A percentile compares a stretch with the other conserved stretches of the same genome.
These are phyloP conservation scores for Phoebastria nigripes DNA, from an alignment of 2,797 vertebrate species.

Conservation along the genomic window DNA sequence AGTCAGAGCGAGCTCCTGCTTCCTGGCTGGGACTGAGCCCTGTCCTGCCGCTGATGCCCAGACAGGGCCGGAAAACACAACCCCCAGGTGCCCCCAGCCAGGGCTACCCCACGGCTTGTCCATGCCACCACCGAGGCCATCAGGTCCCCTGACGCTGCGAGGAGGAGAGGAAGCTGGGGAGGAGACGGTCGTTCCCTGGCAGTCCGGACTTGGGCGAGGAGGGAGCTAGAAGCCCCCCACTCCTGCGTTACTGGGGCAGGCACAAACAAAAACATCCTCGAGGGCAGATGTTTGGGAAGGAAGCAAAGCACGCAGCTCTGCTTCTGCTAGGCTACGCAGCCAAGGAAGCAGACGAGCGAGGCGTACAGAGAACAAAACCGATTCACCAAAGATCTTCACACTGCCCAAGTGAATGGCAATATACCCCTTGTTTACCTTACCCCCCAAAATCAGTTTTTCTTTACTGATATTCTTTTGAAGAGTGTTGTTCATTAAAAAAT, in stretches of 20 bases:
- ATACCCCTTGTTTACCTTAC: neutral
- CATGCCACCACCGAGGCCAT: accelerated
- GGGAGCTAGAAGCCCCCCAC: neutral
- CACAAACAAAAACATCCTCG: neutral
- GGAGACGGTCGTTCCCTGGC: accelerated
- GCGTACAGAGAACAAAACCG: neutral
- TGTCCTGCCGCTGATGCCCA: accelerated
- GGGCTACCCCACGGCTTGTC: neutral
- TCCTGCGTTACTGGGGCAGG: neutral
- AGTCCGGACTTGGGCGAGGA: accelerated
- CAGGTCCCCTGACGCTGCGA: accelerated
- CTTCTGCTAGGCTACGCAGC: neutral
- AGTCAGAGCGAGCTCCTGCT: neutral
- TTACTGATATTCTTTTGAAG: neutral
- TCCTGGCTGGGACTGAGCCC: neutral
- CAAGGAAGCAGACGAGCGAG: neutral
- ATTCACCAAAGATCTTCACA: neutral
- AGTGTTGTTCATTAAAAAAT: neutral
- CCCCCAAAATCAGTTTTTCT: neutral
- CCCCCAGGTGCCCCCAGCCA: neutral
- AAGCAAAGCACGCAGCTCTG: neutral
- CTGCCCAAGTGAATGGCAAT: accelerated
- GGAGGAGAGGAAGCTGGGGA: neutral
- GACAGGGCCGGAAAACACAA: neutral
- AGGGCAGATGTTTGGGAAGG: slow-evolving; percentile 16